Percentiles rank a stretch among this genome's conserved stretches.
Evolutionary conservation across 2,797 vertebrate species (phyloP).

Genomic region (Sebastes reedi): DNA sequence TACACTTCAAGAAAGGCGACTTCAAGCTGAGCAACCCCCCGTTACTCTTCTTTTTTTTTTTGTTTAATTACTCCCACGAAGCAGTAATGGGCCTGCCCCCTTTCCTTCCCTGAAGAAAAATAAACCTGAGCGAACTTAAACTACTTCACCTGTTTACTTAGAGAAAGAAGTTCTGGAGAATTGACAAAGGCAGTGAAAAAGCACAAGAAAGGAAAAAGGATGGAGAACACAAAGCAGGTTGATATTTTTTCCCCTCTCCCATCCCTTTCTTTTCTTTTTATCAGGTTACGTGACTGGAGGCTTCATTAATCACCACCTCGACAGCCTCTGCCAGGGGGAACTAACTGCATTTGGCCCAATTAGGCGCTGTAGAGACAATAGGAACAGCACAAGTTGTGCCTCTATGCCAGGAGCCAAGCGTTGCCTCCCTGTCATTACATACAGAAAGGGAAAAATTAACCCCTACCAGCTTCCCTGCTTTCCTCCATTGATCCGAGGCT

Average conservation of each 20-base stretch:
- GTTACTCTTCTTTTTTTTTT: slow-evolving; percentile 7
- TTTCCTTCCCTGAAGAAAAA: slow-evolving; percentile 48
- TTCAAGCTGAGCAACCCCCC: slow-evolving; percentile 30
- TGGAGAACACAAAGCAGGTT: slow-evolving; percentile 71
- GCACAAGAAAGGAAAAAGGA: slow-evolving; percentile 64
- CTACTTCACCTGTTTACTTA: slow-evolving; percentile 74
- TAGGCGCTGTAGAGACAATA: slow-evolving; percentile 84
- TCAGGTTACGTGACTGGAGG: slow-evolving; percentile 83
- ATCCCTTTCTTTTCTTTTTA: slow-evolving; percentile 73
- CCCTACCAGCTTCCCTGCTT: slow-evolving; percentile 82
- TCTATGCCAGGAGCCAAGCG: slow-evolving; percentile 75
- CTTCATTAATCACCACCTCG: slow-evolving; percentile 85
- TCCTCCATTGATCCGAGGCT: slow-evolving; percentile 86
- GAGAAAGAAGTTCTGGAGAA: slow-evolving; percentile 55
- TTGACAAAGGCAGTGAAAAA: slow-evolving; percentile 70
- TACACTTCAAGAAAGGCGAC: slow-evolving; percentile 47
- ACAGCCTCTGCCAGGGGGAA: slow-evolving; percentile 82
- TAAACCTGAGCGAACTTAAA: slow-evolving; percentile 56
- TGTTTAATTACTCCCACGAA: slow-evolving; percentile 58
- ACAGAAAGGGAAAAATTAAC: slow-evolving; percentile 86
- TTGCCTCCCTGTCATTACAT: slow-evolving; percentile 84
- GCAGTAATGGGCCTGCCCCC: slow-evolving; percentile 36
- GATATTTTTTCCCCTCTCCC: slow-evolving; percentile 65
- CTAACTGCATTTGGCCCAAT: slow-evolving; percentile 87
- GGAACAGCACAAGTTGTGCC: slow-evolving; percentile 83